phyloP scores from a whole-genome alignment of 1,140 invertebrate species.

The Zaprionus tsacasi region DNA sequence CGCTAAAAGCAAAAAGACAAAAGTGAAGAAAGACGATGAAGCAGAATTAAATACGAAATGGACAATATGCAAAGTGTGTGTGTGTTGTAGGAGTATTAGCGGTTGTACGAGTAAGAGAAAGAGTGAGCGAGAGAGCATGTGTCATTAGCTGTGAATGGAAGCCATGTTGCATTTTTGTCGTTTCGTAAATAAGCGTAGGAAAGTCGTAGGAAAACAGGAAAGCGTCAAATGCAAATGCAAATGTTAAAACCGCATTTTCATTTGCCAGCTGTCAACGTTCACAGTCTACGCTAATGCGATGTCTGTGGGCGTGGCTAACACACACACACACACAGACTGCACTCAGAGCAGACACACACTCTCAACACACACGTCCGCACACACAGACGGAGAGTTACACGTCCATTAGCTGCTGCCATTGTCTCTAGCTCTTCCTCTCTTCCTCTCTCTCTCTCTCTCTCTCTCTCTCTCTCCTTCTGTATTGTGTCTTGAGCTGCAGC shows the following conservation, averaged over 20 bases:
- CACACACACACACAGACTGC: background rate
- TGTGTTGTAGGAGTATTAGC: background rate
- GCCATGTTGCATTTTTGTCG: constrained; percentile 74
- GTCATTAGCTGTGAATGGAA: constrained; percentile 73
- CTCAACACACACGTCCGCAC: constrained; percentile 10
- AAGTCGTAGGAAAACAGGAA: constrained; percentile 3
- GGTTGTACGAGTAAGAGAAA: background rate
- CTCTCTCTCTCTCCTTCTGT: constrained; percentile 5
- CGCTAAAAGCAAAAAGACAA: constrained; percentile 45
- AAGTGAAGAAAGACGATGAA: constrained; percentile 18
- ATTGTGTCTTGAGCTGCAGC: constrained; percentile 31
- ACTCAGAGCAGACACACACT: background rate
- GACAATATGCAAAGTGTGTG: constrained; percentile 14
- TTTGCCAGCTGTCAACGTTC: constrained; percentile 67
- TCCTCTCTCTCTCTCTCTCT: background rate
- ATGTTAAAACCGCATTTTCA: constrained; percentile 77
- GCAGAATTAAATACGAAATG: constrained; percentile 28
- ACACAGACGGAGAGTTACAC: constrained; percentile 9
- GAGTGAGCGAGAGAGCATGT: constrained; percentile 5
- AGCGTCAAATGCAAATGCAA: constrained; percentile 77
- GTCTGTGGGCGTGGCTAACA: constrained; percentile 31
- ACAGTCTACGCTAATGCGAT: constrained; percentile 37
- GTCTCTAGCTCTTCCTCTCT: constrained; percentile 26
- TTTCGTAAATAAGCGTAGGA: constrained; percentile 62
- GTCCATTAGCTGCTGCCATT: constrained; percentile 55